phyloP scores from a whole-genome alignment of 2,888 invertebrate genomes.

The Diplolepis rosae region DNA sequence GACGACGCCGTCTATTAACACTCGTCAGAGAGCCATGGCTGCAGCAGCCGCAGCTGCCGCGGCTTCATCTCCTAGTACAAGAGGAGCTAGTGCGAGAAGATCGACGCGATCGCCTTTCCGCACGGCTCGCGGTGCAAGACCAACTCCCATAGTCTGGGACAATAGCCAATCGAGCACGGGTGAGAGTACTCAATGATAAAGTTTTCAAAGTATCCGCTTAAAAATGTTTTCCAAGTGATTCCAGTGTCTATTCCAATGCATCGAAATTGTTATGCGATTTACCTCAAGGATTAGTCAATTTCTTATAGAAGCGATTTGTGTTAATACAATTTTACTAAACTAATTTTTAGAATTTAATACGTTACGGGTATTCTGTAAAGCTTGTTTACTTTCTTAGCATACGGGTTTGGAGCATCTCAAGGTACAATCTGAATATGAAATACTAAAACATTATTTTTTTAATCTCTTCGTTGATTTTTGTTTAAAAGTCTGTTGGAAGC shows the following conservation, averaged over 20 bases:
- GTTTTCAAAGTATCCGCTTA: too few species aligned
- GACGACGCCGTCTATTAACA: slow-evolving; percentile 78
- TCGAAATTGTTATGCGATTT: background rate
- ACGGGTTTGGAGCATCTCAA: background rate
- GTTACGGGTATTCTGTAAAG: background rate
- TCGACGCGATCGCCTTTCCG: slow-evolving; percentile 67
- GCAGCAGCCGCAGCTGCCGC: slow-evolving; percentile 69
- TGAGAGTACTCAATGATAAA: slow-evolving; percentile 25
- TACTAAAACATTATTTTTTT: background rate
- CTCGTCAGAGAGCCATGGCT: slow-evolving; percentile 69
- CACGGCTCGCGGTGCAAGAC: slow-evolving; percentile 72
- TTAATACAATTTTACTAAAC: background rate
- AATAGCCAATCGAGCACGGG: slow-evolving; percentile 64
- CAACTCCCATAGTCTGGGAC: slow-evolving; percentile 80
- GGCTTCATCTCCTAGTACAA: slow-evolving; percentile 53
- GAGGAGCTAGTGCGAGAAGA: slow-evolving; percentile 64
- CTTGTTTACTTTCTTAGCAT: slow-evolving; percentile 17
- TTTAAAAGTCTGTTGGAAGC: too few species aligned
- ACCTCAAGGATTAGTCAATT: background rate
- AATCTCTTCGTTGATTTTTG: background rate
- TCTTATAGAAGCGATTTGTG: background rate
- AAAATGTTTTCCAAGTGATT: background rate
- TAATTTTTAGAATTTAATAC: background rate
- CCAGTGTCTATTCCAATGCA: background rate
- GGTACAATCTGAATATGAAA: background rate